Evolutionary conservation across 2,797 vertebrate species (phyloP), one percentile per base, ranked within the genome.

Genomic region (Champsocephalus esox): DNA sequence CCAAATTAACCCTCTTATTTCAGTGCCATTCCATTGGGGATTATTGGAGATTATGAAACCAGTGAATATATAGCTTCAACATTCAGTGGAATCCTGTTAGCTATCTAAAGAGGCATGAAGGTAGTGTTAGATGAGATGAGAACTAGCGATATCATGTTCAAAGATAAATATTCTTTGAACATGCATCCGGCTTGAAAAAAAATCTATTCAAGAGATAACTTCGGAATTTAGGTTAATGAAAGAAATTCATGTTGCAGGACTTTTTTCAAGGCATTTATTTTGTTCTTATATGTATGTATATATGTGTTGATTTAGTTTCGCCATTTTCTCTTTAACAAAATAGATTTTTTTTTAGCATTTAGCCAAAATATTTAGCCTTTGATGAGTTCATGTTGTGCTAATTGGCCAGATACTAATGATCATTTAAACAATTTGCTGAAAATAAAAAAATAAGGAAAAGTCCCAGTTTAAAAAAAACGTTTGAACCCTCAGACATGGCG

Each of bases 41-140:
- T 92, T 88, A 89, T 80, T 75, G 46, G 72, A 91, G 91, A 91
- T 92, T 90, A 91, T 74, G 61, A 66, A 74, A 5, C 44, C 75
- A 65, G 66, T 88, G 83, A 88, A 88, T 87, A 24, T 72, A 4
- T 63, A 79, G 57, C 76, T 55, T 71, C 69, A 82, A 83, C 81
- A 89, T 73, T 64, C 73, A 44, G 68, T 60, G 3, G 79, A 88
- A 91, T 92, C 90, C 88, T 72, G 76, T 92, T 91, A 92, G 76
- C 75, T 17, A 49, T 88, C 70, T 75, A 72, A 87, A 77, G 86
- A 85, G 59, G 80, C 87, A 84, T 89, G 87, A 77, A 88, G 86
- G 74, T 82, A 70, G 63, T 76, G 73, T 60, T 59, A 77, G 81
- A 87, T 83, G 84, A 87, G 83, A 84, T 85, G 73, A 88, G 82